Percentiles rank a stretch among this genome's conserved stretches.
These are phyloP conservation scores for Metallyticus violacea DNA, from an alignment of 2,888 invertebrate species.

Conservation along the genomic window DNA sequence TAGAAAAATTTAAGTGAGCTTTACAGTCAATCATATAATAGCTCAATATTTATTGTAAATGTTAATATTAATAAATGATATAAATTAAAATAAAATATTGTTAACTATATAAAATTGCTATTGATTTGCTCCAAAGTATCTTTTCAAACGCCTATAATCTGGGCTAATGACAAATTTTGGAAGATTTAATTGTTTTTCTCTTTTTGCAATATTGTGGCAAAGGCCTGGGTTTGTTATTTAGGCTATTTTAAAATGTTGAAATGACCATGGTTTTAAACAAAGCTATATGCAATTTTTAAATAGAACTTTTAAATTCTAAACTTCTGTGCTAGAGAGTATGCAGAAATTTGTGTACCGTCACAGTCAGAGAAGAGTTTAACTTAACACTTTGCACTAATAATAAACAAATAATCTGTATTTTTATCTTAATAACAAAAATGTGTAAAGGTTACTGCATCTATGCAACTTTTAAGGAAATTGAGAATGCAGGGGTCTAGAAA, in stretches of 20 bases:
- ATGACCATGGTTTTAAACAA: background rate
- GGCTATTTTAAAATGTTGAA: background rate
- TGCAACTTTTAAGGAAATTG: no score
- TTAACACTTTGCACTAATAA: no score
- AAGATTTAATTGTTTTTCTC: background rate
- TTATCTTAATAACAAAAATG: no score
- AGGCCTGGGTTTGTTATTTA: background rate
- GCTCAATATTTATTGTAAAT: background rate
- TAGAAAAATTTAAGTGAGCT: background rate
- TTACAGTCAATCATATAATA: background rate
- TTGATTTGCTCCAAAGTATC: background rate
- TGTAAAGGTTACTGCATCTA: no score
- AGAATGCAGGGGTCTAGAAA: no score
- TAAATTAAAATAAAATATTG: background rate
- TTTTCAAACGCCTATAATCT: background rate
- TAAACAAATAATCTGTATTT: no score
- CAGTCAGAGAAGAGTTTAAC: no score
- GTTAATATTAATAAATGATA: constrained; percentile 1
- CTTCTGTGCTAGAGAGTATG: background rate
- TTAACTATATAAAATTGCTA: background rate
- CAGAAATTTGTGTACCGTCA: background rate
- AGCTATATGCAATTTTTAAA: background rate
- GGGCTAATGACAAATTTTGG: background rate
- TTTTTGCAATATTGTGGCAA: background rate
- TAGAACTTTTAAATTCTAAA: no score